These are phyloP conservation scores for Aspidiotus destructor DNA, from an alignment of 2,888 invertebrate genomes.

Conservation along the genomic window DNA sequence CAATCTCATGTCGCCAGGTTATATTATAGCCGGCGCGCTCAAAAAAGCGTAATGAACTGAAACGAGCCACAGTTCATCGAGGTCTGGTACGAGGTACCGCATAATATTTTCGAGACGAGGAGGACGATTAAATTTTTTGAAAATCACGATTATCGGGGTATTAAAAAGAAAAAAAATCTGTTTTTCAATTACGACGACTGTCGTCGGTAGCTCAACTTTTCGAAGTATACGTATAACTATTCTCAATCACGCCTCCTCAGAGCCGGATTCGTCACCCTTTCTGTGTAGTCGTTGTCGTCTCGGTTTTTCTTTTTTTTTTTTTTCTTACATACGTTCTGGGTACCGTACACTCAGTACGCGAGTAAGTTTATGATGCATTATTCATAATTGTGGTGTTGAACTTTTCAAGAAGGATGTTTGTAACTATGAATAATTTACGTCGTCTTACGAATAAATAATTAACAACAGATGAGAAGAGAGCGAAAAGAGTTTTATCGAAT, in stretches of 20 bases:
- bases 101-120: too few relatives aligned
- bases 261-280: constrained; percentile 8
- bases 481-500: constrained; percentile 11
- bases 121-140: background rate
- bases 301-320: constrained; percentile 8
- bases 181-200: background rate
- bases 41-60: constrained; percentile 14
- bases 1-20: too few relatives aligned
- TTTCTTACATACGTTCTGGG: background rate
- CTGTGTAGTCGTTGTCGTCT: constrained; percentile 4
- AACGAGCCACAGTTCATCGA: background rate
- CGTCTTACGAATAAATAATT: constrained; percentile 30
- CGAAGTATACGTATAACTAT: constrained; percentile 3
- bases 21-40: background rate
- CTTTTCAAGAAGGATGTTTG: constrained; percentile 29
- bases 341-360: too few relatives aligned
- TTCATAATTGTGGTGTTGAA: constrained; percentile 27
- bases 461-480: constrained; percentile 8
- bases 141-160: constrained; percentile 3
- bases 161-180: background rate
- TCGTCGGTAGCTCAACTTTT: constrained; percentile 3
- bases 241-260: constrained; percentile 17
- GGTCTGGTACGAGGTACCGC: background rate
- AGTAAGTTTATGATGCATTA: constrained; percentile 19
- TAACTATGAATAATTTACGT: constrained; percentile 32